Percentiles rank a stretch among this genome's conserved stretches.
Evolutionary conservation across 1,140 invertebrate genomes (phyloP).

Genomic region (Macrocentrus cingulum): DNA sequence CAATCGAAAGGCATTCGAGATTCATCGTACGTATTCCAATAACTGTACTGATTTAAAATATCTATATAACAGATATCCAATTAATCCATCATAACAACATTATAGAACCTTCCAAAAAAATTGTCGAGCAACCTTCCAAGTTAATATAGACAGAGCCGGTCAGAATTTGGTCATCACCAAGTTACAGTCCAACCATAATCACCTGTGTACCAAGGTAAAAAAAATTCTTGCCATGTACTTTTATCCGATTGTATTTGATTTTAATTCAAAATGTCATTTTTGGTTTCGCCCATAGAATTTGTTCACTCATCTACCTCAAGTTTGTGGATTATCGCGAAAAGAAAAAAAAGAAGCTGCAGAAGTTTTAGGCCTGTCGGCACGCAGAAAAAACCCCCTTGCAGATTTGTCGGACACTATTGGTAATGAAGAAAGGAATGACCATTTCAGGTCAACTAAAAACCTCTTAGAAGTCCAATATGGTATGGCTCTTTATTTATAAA

Average conservation of each 20-base stretch:
- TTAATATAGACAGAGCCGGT: background rate
- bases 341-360: too few species aligned
- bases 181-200: constrained; percentile 10
- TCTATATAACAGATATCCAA: background rate
- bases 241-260: background rate
- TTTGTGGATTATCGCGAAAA: too few species aligned
- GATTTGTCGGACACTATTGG: too few species aligned
- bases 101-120: constrained; percentile 12
- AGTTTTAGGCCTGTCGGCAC: too few species aligned
- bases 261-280: constrained; percentile 14
- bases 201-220: constrained; percentile 11
- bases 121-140: constrained; percentile 5
- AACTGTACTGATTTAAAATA: constrained; percentile 1
- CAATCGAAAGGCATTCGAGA: constrained; percentile 1
- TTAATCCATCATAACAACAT: too few species aligned
- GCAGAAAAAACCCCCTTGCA: too few species aligned
- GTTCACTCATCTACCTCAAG: too few species aligned
- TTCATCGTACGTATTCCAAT: constrained; percentile 6
- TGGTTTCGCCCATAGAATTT: too few species aligned
- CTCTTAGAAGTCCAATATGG: too few species aligned
- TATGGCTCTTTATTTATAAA: too few species aligned
- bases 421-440: too few species aligned
- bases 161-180: background rate
- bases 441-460: too few species aligned
- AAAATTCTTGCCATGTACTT: background rate